Evolutionary conservation across 2,888 invertebrate genomes (phyloP), one percentile per base, ranked within the genome.

Genomic region (Tenthredo livida): DNA sequence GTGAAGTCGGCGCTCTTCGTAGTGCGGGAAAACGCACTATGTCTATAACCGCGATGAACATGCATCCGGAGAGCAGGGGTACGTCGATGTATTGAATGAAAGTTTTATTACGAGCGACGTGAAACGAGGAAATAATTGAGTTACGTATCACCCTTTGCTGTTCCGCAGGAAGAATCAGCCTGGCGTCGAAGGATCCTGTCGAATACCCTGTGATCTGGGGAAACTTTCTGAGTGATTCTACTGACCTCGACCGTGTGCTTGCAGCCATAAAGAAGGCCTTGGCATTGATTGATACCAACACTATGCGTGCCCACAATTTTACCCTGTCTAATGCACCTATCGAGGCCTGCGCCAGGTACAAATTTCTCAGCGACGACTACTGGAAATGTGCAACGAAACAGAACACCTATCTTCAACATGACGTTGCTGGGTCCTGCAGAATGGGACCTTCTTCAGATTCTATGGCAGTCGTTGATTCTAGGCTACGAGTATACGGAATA

Each of bases 341-440:
- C 1, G 15, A 86, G 0, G 82, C 86, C 9, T 93, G 92, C 72
- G 86, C 88, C 15, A 17, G 85, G 0, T 75, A 87, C 75, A 77
- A 25, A 6, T 73, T 25, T 7, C 84, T 85, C 12, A 94, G 94
- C 0, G 97, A 97, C 89, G 95, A 95, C n/a, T 97, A 95, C 93
- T 97, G 97, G 95, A 95, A 94, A 83, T 97, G 97, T 90, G 95
- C 96, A 0, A 95, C 96, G 0, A 94, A 94, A 86, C 94, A 95
- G 73, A 94, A 96, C 85, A 9, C 61, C 12, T 97, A 97, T 0
- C 96, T 96, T 0, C 96, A 97, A 93, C 97, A 97, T 92, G 97
- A 97, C 91, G 97, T 97, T 92, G 96, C 95, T 0, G 97, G 97
- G 12, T 96, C 96, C 0, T 96, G 96, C 90, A 97, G 97, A 94